Base-by-base conservation (phyloP, 2,888 invertebrate genomes). In the Chrysolina americana region DNA sequence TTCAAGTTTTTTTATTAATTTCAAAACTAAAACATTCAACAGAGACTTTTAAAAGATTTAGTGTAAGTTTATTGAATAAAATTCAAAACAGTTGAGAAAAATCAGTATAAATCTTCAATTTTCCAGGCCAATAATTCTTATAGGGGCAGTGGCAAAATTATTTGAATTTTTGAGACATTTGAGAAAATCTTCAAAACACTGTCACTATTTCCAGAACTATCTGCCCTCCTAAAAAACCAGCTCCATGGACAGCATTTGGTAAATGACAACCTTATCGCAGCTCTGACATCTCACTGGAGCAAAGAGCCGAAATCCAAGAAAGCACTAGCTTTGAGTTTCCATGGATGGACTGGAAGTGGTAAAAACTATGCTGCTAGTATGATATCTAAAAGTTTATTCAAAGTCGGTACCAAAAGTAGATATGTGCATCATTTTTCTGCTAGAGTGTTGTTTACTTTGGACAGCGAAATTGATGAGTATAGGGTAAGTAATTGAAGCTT, bases 311-410 rank as follows among this genome's bases (percentile, higher is more conserved):
- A 90, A 63, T 89, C 91, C 6, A 86, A 87, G 50, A 98, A 98
- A 87, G 95, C 99, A 21, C 88, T 99, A 62, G 95, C 94, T 0
- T 90, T 99, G 83, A 97, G 97, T 83, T 94, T 99, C 81, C 98
- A 99, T 88, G 99, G 99, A 0, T 93, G 94, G 89, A 94, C 97
- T 0, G 99, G 99, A 15, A 93, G 93, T 44, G 98, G 98, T 0
- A 98, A 98, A 87, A 98, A 96, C 85, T 96, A 92, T 89, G 93
- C 96, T 15, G 89, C 94, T 1, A 91, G 91, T 75, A 92, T 95
- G 87, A 93, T 97, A 76, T 93, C 93, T 0, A 90, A 93, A 68
- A 90, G 91, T 75, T 85, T 95, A n/a, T 96, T 91, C 84, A 85
- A 85, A 76, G 88, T 92, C 36, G 96, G 96, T 0, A 88, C 91